These are phyloP conservation scores for Eupithecia centaureata DNA, from an alignment of 2,888 invertebrate species.

Conservation along the genomic window DNA sequence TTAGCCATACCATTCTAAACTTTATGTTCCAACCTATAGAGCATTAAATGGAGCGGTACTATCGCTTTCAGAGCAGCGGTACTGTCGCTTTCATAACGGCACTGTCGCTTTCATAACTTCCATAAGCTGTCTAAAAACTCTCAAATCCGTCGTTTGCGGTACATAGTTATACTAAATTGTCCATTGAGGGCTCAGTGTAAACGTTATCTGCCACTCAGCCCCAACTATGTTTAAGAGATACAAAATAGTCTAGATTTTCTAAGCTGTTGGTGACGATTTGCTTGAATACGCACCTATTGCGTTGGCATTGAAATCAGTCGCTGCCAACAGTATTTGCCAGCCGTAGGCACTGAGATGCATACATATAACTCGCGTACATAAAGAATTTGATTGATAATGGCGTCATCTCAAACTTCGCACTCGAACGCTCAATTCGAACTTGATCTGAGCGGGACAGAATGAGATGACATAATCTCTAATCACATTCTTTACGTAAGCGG, in stretches of 20 bases:
- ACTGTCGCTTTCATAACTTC: constrained; percentile 18
- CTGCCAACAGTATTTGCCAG: constrained; percentile 29
- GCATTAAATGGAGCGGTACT: constrained; percentile 29
- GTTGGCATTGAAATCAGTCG: constrained; percentile 30
- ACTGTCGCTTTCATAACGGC: constrained; percentile 18
- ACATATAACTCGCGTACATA: not conserved
- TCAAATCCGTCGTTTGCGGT: constrained; percentile 41
- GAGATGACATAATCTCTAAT: not conserved
- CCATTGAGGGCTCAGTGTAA: constrained; percentile 44
- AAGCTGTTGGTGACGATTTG: constrained; percentile 42
- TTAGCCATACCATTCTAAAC: constrained; percentile 49
- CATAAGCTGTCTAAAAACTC: constrained; percentile 30
- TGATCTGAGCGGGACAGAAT: not conserved
- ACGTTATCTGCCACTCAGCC: constrained; percentile 44
- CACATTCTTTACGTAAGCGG: not conserved
- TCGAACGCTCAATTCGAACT: not conserved
- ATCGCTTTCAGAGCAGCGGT: constrained; percentile 21
- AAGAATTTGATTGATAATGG: not conserved
- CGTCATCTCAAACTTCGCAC: not conserved
- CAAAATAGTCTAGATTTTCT: constrained; percentile 45
- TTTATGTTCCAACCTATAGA: constrained; percentile 46
- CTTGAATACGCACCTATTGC: constrained; percentile 32
- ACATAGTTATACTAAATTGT: constrained; percentile 42
- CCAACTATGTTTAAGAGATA: constrained; percentile 43
- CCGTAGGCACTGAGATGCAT: constrained; percentile 26